Evolutionary conservation across 2,113 vertebrate species (phyloP).

Genomic region (Neolamprologus variostigma): DNA sequence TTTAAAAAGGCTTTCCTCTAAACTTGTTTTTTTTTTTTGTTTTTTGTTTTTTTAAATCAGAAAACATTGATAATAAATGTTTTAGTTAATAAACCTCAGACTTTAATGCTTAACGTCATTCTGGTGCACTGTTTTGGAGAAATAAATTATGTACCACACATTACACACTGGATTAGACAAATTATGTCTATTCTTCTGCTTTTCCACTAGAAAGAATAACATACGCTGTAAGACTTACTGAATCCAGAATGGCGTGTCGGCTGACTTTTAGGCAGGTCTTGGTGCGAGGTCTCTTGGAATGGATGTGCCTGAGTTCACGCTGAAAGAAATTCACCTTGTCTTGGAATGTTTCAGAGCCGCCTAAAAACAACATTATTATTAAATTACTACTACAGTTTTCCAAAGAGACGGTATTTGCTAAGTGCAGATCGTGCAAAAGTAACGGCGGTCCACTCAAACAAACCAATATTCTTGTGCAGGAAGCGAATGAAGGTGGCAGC

Average conservation of each 20-base stretch:
- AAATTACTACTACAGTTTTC: background rate
- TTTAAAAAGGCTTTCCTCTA: background rate
- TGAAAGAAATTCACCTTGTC: constrained; percentile 99
- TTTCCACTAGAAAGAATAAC: background rate
- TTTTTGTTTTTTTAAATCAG: background rate
- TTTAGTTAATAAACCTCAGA: background rate
- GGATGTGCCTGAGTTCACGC: constrained; percentile 89
- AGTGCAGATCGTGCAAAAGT: background rate
- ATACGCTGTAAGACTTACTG: constrained; percentile 65
- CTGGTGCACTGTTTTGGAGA: background rate
- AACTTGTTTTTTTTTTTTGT: background rate
- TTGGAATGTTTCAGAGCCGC: constrained; percentile 97
- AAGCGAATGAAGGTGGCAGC: constrained; percentile 97
- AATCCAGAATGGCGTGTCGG: constrained; percentile 85
- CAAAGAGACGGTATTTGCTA: too few relatives aligned
- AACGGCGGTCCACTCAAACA: constrained; percentile 4
- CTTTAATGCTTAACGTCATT: background rate
- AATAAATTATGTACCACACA: background rate
- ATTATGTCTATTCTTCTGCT: background rate
- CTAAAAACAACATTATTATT: constrained; percentile 51
- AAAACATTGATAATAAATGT: background rate
- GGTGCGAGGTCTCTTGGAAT: constrained; percentile 89
- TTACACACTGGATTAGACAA: background rate
- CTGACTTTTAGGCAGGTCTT: constrained; percentile 93
- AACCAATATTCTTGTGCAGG: constrained; percentile 97